phyloP scores from a whole-genome alignment of 1,140 invertebrate genomes.

The Wasmannia auropunctata region DNA sequence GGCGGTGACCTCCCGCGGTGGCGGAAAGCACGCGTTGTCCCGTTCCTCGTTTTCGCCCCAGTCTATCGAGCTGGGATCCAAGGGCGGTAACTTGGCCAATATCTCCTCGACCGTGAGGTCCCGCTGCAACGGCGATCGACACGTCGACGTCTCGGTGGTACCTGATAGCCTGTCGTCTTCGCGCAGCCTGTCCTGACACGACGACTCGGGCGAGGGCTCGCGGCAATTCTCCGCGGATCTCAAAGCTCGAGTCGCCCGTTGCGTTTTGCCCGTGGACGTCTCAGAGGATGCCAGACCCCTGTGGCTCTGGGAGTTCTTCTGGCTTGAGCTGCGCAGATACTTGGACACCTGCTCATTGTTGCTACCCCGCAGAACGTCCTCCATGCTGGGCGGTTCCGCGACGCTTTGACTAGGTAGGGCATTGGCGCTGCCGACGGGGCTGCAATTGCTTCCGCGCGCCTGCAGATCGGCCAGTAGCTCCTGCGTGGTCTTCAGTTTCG shows the following conservation, averaged over 20 bases:
- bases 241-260: background rate
- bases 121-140: constrained; percentile 29
- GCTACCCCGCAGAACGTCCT: constrained; percentile 78
- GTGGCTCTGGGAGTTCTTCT: constrained; percentile 77
- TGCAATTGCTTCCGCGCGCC: constrained; percentile 86
- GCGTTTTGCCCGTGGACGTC: constrained; percentile 34
- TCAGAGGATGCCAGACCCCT: constrained; percentile 59
- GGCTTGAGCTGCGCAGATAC: constrained; percentile 86
- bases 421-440: constrained; percentile 62
- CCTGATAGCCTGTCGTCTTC: constrained; percentile 18
- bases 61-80: constrained; percentile 86
- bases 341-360: constrained; percentile 85
- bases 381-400: constrained; percentile 79
- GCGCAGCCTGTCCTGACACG: constrained; percentile 34
- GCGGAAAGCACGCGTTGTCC: constrained; percentile 69
- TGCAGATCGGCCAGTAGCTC: constrained; percentile 92
- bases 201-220: constrained; percentile 56
- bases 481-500: constrained; percentile 94
- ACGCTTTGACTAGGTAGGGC: constrained; percentile 82
- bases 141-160: background rate
- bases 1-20: constrained; percentile 70
- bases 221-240: constrained; percentile 59
- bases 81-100: constrained; percentile 87
- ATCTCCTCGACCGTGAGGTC: constrained; percentile 86
- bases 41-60: constrained; percentile 82